A percentile compares a stretch with the other conserved stretches of the same genome.
These are phyloP conservation scores for Furcifer pardalis DNA, from an alignment of 2,797 vertebrate species.

Conservation along the genomic window DNA sequence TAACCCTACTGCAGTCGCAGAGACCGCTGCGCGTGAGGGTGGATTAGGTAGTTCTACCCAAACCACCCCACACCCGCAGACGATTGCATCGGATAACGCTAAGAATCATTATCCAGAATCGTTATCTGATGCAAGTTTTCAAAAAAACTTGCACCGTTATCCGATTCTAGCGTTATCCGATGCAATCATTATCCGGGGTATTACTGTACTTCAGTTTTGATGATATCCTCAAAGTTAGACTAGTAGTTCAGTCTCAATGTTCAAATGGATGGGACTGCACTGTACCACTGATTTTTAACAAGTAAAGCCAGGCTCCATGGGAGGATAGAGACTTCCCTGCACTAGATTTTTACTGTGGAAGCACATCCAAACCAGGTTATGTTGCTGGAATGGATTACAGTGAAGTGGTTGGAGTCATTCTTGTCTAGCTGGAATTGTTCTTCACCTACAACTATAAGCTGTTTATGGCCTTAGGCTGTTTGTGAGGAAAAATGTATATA, in stretches of 20 bases:
- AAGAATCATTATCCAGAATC: too few species aligned
- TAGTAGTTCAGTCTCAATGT: background rate
- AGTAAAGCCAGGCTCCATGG: background rate
- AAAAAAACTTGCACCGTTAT: too few species aligned
- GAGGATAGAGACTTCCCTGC: background rate
- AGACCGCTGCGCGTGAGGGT: too few species aligned
- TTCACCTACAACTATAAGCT: background rate
- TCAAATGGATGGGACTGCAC: background rate
- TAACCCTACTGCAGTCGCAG: too few species aligned
- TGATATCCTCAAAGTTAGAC: background rate
- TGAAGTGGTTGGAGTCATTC: background rate
- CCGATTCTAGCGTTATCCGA: too few species aligned
- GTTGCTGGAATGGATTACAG: background rate
- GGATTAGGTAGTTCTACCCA: too few species aligned
- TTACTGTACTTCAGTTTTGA: background rate
- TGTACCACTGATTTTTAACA: too few species aligned
- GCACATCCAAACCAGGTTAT: background rate
- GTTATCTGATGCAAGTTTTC: too few species aligned
- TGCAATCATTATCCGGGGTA: too few species aligned
- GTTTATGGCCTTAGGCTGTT: background rate
- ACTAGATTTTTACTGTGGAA: background rate
- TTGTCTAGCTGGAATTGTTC: background rate
- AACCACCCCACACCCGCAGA: too few species aligned
- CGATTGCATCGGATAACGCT: too few species aligned
- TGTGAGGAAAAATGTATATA: background rate